Base-by-base conservation (phyloP, 2,113 vertebrate species). In the Thunnus maccoyii region DNA sequence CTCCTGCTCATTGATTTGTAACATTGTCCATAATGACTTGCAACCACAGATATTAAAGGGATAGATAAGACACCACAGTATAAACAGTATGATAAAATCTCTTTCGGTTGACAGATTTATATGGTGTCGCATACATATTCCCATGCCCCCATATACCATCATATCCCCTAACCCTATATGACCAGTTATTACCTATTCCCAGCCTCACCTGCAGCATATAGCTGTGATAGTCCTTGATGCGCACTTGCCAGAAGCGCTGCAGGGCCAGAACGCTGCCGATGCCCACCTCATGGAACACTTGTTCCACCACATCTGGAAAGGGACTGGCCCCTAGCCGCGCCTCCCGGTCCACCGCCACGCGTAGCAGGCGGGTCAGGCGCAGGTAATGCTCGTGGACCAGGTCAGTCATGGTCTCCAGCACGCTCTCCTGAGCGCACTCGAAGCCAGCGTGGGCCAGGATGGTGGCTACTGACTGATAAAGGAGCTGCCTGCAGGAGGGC, bases 231-330 rank as follows among this genome's bases (percentile, higher is more conserved):
- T 99, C 98, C 88, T 99, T 99, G 87, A 99, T 98, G 77, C 97
- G 96, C 75, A 97, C 96, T 83, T 99, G 98, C 98, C 98, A 99
- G 94, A 99, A 99, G 87, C 95, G 97, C 94, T 99, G 98, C 80
- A 99, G 95, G 0, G 97, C 97, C 68, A 99, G 94, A 76, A 99
- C 95, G 0, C 98, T 99, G 92, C 98, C 98, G 1, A 99, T 96
- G 87, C 98, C 98, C 88, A 96, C 95, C 71, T 99, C 98, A 0
- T 99, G 97, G 92, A 99, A 99, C 2, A 99, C 98, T 83, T 99
- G 98, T 87, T 99, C 98, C 93, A 99, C 95, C 46, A 98, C 96
- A 0, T 99, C 98, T 0, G 97, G 97, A 88, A 99, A 99, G 1
- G 98, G 97, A 0, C 96, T 97, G 73, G 98, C 94, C 0, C 98